Percentiles rank a stretch among this genome's conserved stretches.
Evolutionary conservation across 2,113 vertebrate genomes (phyloP).

Genomic region (Centropus bengalensis): DNA sequence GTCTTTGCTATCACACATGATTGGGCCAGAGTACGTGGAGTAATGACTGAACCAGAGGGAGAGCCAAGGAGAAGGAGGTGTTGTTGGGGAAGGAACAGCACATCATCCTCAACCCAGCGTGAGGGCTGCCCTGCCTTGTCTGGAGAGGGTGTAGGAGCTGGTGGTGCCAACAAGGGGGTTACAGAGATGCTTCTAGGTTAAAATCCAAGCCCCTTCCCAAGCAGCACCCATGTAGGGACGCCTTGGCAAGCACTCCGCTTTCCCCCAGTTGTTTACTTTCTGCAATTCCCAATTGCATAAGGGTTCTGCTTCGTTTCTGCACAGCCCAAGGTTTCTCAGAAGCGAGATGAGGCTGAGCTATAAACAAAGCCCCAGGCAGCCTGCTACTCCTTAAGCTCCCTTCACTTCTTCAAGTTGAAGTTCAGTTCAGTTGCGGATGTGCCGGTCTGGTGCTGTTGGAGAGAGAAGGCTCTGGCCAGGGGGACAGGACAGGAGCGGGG

Average conservation of each 20-base stretch:
- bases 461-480: neutral
- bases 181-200: neutral
- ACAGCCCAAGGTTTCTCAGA: neutral
- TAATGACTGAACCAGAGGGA: neutral
- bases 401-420: neutral
- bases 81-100: neutral
- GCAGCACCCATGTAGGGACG: neutral
- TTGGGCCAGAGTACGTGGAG: neutral
- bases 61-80: neutral
- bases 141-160: neutral
- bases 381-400: neutral
- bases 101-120: rapidly evolving
- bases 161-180: neutral
- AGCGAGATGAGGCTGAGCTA: neutral
- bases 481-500: neutral
- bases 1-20: neutral
- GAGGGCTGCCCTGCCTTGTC: neutral
- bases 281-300: neutral
- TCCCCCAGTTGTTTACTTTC: neutral
- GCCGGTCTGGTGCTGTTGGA: neutral
- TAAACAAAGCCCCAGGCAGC: constrained; percentile 46
- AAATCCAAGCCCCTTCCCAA: neutral
- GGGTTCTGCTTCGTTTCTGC: constrained; percentile 30
- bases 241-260: neutral
- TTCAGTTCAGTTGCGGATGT: neutral